Evolutionary conservation across 2,113 vertebrate species (phyloP), one percentile per base, ranked within the genome.

Genomic region (Heptranchias perlo): DNA sequence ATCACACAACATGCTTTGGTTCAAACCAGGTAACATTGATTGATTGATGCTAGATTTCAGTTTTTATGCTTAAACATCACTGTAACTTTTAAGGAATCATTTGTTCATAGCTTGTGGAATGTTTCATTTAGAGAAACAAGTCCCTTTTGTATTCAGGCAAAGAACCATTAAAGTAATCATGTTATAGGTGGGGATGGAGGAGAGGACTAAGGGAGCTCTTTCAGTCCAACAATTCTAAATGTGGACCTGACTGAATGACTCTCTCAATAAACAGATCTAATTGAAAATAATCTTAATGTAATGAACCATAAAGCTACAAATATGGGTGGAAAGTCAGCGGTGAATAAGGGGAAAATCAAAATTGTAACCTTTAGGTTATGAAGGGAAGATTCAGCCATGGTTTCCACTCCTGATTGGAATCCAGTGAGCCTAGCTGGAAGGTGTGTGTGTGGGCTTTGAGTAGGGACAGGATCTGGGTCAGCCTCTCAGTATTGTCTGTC

Each of bases 101-200:
- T 64, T 93, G 35, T 62, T 93, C 39, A 64, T 93, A 47, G 18
- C 58, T 62, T 93, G 58, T 39, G 58, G 58, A 62, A 62, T 18
- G n/a, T 39, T 93, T 39, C 89, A 93, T 93, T 39, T 62, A n/a
- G 58, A 62, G 58, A 35, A 62, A 93, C 16, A 93, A 62, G 35
- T 62, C 35, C n/a, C 89, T 64, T 92, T 93, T 93, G 44, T 61
- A 61, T 92, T 61, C 16, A 1, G 89, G 89, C 89, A 61, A 6
- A 64, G 89, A 93, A 93, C 47, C 35, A 93, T 93, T 93, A n/a
- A 64, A 93, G 61, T 93, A 39, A 93, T 93, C 35, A 62, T 93
- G 58, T 93, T 64, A 21, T 62, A 39, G 89, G 58, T 39, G 89
- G 14, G 58, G 16, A 93, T 23, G 4, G 28, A 64, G n/a, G n/a